phyloP scores from a whole-genome alignment of 30 jellyfish, hydroid and myxozoan genomes.

The Turritopsis rubra region DNA sequence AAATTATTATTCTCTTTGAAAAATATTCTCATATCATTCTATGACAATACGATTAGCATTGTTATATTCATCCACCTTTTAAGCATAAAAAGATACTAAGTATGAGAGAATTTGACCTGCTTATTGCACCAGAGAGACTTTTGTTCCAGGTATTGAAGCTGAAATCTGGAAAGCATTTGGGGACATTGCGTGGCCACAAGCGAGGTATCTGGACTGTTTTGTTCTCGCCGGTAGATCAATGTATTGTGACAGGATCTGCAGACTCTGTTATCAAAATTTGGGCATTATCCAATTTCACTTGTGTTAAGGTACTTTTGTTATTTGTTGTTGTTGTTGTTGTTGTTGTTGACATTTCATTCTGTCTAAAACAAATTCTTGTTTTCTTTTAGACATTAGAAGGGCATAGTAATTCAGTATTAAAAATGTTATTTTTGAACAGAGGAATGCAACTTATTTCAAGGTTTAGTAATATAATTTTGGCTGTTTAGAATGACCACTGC shows the following conservation, averaged over 20 bases:
- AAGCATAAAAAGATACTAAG: no score
- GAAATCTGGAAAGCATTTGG: slow-evolving; percentile 52
- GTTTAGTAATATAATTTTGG: slow-evolving; percentile 26
- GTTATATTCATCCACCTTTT: no score
- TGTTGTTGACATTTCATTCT: neutral
- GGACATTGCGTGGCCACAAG: slow-evolving; percentile 74
- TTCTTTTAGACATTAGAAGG: slow-evolving; percentile 67
- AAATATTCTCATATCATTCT: no score
- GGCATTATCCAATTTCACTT: slow-evolving; percentile 71
- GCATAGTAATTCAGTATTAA: slow-evolving; percentile 74
- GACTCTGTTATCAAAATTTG: slow-evolving; percentile 68
- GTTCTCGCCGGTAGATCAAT: slow-evolving; percentile 83
- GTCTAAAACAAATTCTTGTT: neutral
- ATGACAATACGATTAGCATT: no score
- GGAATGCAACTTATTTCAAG: slow-evolving; percentile 79
- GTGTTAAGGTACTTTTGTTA: slow-evolving; percentile 53
- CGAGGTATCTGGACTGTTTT: slow-evolving; percentile 80
- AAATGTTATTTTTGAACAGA: slow-evolving; percentile 37
- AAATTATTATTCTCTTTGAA: neutral
- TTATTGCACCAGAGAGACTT: no score
- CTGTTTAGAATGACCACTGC: no score
- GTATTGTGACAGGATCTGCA: slow-evolving; percentile 77
- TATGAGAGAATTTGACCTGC: no score
- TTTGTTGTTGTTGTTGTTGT: neutral
- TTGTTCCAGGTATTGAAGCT: slow-evolving; percentile 40